phyloP scores from a whole-genome alignment of 2,113 vertebrate species.

The Xiphophorus maculatus region DNA sequence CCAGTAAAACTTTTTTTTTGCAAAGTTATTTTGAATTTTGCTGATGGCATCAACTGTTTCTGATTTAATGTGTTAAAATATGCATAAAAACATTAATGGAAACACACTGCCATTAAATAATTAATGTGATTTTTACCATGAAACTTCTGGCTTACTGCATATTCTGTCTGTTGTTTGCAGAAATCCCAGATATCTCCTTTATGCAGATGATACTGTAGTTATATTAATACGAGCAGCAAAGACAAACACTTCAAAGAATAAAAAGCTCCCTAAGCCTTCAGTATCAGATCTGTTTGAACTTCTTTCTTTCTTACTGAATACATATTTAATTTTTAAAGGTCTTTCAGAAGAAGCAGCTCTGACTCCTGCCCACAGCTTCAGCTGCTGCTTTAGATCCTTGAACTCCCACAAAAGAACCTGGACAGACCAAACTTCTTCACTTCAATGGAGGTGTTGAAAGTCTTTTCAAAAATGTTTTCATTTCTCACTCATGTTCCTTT shows the following conservation, averaged over 20 bases:
- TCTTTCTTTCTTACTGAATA: background rate
- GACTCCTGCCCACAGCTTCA: background rate
- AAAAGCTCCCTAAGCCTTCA: background rate
- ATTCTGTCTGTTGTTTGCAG: background rate
- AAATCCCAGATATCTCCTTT: background rate
- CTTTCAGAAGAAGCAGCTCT: slow-evolving; percentile 33
- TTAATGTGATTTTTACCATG: background rate
- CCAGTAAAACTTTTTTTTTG: background rate
- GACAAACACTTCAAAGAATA: background rate
- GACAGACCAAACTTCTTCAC: slow-evolving; percentile 16
- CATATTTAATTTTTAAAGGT: slow-evolving; percentile 9
- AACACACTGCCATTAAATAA: background rate
- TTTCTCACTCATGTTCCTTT: slow-evolving; percentile 26
- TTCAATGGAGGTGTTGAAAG: slow-evolving; percentile 20
- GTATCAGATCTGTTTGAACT: background rate
- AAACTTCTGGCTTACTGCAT: background rate
- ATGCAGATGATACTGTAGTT: background rate
- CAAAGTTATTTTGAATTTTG: no score
- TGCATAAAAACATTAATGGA: no score
- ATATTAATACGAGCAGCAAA: background rate
- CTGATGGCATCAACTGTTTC: no score
- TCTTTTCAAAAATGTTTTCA: slow-evolving; percentile 14
- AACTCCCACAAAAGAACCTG: background rate
- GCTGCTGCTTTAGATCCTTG: slow-evolving; percentile 7
- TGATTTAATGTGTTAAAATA: no score